Evolutionary conservation across 2,797 vertebrate species (phyloP), one percentile per base, ranked within the genome.

Genomic region (Allobates femoralis): DNA sequence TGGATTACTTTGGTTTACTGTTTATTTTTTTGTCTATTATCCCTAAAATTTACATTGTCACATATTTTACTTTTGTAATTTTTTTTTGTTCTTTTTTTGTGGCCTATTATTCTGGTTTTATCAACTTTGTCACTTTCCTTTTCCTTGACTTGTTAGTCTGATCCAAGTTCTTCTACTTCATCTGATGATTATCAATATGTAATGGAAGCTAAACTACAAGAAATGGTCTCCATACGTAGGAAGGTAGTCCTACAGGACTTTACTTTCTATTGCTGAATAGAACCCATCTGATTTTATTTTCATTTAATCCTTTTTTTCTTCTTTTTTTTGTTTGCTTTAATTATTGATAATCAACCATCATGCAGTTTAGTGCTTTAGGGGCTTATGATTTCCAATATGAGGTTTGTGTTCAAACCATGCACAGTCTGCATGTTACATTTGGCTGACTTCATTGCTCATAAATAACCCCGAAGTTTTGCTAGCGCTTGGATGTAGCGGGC

Each of bases 151-250:
- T 90, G 94, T 89, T 96, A 97, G 97, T 98, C 95, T 95, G 96
- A 96, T 95, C 96, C 96, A 96, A 97, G 95, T 94, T 97, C 96
- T 95, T 97, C 96, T 95, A 96, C 96, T 92, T 97, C 97, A 95
- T 96, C 96, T 89, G 96, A 97, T 95, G 96, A 97, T 97, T 97
- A 97, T 97, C 97, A 97, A 95, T 97, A 96, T 97, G 95, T 98
- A 95, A 97, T 97, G 97, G 97, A 98, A 97, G 96, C 96, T 98
- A 98, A 98, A 94, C 96, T 97, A 94, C 96, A 97, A 96, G 97
- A 98, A 96, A 96, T 97, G 96, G 98, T 94, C 96, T 96, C 96
- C 97, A 97, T 97, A 96, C 96, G 96, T 97, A 98, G 97, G 96
- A 98, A 98, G 97, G 97, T 98, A 98, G 97, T 96, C 94, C 94